Percentiles rank a stretch among this genome's conserved stretches.
Conservation (phyloP, 2,113 vertebrate species). For the Glareola pratincola region DNA sequence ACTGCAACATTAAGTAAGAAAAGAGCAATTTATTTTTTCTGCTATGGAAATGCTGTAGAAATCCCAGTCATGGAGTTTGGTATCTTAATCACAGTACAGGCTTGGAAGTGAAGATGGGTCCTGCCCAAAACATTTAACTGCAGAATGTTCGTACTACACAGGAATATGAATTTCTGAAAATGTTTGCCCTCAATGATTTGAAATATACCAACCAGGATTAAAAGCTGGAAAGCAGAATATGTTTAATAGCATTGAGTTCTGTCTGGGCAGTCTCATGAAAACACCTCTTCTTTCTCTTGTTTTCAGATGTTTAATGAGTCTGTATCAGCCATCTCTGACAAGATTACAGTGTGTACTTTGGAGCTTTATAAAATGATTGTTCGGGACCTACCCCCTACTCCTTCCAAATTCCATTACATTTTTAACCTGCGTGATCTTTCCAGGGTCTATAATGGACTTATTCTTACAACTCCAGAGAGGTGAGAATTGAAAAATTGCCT, state of each 20-base stretch:
- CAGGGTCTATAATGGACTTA: constrained; percentile 86
- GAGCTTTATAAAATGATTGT: constrained; percentile 85
- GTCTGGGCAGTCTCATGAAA: neutral
- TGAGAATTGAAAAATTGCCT: constrained; percentile 47
- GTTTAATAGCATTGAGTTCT: neutral
- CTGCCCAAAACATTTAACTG: neutral
- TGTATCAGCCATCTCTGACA: constrained; percentile 77
- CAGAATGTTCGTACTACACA: neutral
- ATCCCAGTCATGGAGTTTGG: neutral
- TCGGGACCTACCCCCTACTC: constrained; percentile 89
- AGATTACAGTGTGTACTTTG: constrained; percentile 86
- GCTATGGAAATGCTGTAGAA: neutral
- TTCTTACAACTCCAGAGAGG: constrained; percentile 86
- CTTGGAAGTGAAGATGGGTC: neutral
- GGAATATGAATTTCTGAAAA: neutral
- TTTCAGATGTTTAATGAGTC: constrained; percentile 81
- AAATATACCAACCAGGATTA: neutral
- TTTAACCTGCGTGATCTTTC: constrained; percentile 96
- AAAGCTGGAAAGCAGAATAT: neutral
- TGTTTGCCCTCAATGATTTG: neutral
- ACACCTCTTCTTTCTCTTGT: neutral
- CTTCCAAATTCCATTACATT: constrained; percentile 97
- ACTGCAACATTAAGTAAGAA: neutral
- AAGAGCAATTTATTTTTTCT: neutral
- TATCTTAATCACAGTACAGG: neutral